Base-by-base conservation (phyloP, 2,888 invertebrate genomes). In the Temnothorax ravouxi region DNA sequence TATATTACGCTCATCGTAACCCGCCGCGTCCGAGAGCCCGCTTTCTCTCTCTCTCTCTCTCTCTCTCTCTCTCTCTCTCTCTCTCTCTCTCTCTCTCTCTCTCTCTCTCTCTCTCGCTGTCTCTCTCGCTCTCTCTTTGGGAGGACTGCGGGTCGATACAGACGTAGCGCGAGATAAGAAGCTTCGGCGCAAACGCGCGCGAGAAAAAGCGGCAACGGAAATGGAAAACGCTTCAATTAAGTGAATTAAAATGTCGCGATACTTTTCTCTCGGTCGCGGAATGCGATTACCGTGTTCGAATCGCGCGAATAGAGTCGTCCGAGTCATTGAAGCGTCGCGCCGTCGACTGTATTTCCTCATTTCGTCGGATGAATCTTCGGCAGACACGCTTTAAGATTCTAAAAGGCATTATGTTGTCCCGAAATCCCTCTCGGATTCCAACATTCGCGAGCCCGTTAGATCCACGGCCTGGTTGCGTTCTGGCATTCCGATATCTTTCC, bases 221-320 rank as follows among this genome's bases (percentile, higher is more conserved):
- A n/a, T 47, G 61, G 61, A 77, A 44, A 44, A 66, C 29, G 44
- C 81, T 84, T 88, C 84, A 88, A 90, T 90, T 87, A 90, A 86
- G 84, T 71, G 84, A 88, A 90, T 89, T 89, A 87, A 88, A 90
- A 88, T 66, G 81, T 83, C 85, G 61, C 81, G 61, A 83, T 38
- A 15, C 15, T 59, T 84, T 64, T 79, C 69, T 72, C 56, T 52
- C 54, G 59, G 29, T 8, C 34, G 44, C 50, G 15, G 4, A 3
- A 25, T 47, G 47, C 29, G 72, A 9, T 8, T 18, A n/a, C 29
- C 61, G 59, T 54, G 74, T 84, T 84, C 83, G 84, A 84, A 79
- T 87, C 56, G 66, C 80, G 56, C 38, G 59, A 41, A 75, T 69
- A 77, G 69, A 79, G 74, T 79, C 66, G 76, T 50, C 52, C 52